Evolutionary conservation across 1,140 invertebrate genomes (phyloP), one percentile per base, ranked within the genome.

Genomic region (Pseudobourletiella spinata): DNA sequence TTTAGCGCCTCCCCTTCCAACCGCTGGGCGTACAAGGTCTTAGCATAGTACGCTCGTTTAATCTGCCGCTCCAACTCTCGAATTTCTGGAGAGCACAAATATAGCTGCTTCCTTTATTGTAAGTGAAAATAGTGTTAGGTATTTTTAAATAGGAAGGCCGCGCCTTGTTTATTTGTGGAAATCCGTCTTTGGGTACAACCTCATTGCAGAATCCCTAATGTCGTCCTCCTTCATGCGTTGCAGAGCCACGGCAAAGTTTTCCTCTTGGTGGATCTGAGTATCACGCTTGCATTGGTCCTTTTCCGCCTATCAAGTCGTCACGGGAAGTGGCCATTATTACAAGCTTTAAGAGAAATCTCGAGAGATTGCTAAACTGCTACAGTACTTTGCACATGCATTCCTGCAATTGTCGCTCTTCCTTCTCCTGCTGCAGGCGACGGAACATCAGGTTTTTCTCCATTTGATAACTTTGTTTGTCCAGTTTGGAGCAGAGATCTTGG

Each of bases 1-100:
- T 63, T 59, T 11, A 55, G 26, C 3, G 63, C 59, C 30, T 70
- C 68, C 35, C 54, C 50, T 67, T 70, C 63, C 8, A 70, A 32
- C 2, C 68, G 59, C 46, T 70, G 68, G 46, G 68, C 68, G 50
- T 63, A 60, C 32, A 70, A 43, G 2, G 68, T 70, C 50, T 67
- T 70, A 11, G 59, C 68, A 64, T 65, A 70, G 22, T 70, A 70
- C 30, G 63, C 65, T 43, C 63, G 26, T 22, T 61, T 32, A n/a
- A 70, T 24, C 42, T 70, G 30, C 11, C 61, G 48, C 46, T 70
- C 63, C 44, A 70, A 26, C 3, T 70, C 63, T 29, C 63, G 39
- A 8, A 70, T 61, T 63, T 70, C 68, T 14, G 68, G 62, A 24
- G 59, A 54, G 54, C 65, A 67, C n/a, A 28, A 32, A 58, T 55